phyloP scores from a whole-genome alignment of 2,797 vertebrate genomes.

The Zalophus californianus region DNA sequence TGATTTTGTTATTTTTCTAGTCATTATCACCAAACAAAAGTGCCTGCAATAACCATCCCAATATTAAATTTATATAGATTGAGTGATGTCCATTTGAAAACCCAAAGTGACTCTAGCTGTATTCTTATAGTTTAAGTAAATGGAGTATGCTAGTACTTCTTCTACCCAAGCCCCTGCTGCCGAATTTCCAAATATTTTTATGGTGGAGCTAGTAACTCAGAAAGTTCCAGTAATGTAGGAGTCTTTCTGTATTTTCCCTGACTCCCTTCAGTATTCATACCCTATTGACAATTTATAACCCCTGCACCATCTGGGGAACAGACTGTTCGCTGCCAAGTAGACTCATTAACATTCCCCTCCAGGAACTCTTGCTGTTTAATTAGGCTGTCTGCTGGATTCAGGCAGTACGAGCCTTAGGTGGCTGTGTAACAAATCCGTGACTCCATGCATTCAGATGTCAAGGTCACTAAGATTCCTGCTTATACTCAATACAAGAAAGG shows the following conservation, averaged over 20 bases:
- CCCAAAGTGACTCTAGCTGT: background rate
- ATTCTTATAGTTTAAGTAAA: background rate
- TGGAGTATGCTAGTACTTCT: background rate
- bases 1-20: background rate
- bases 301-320: slow-evolving; percentile 78
- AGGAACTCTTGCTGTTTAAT: slow-evolving; percentile 76
- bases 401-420: slow-evolving; percentile 73
- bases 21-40: background rate
- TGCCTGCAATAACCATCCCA: background rate
- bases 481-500: background rate
- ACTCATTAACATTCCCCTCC: slow-evolving; percentile 81
- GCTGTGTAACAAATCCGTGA: slow-evolving; percentile 79
- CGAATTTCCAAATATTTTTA: background rate
- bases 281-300: slow-evolving; percentile 80
- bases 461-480: slow-evolving; percentile 76
- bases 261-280: slow-evolving; percentile 61
- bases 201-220: background rate
- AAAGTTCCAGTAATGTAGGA: slow-evolving; percentile 44
- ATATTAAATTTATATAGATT: background rate
- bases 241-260: slow-evolving; percentile 42
- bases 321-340: slow-evolving; percentile 77
- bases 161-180: background rate
- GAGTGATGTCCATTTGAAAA: slow-evolving; percentile 25
- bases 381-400: slow-evolving; percentile 72
- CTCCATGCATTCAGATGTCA: slow-evolving; percentile 78